Percentiles rank a stretch among this genome's conserved stretches.
Evolutionary conservation across 2,888 invertebrate species (phyloP).

Genomic region (Polydrusus tereticollis): DNA sequence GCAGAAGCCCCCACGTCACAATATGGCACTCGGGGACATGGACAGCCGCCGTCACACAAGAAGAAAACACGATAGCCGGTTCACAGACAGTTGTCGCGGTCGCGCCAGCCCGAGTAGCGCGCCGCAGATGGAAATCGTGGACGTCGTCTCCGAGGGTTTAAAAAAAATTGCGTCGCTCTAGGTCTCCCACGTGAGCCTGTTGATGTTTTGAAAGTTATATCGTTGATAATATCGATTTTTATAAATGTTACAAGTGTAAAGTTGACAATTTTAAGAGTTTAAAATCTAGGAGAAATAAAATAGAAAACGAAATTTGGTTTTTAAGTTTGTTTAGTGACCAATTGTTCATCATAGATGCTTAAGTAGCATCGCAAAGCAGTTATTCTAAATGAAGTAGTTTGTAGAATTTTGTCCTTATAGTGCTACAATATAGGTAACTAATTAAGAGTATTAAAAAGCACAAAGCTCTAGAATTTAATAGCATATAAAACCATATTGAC

Average conservation of each 20-base stretch:
- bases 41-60: constrained; percentile 38
- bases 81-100: constrained; percentile 41
- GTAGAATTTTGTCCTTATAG: constrained; percentile 28
- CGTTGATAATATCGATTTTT: constrained; percentile 36
- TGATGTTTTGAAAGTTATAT: constrained; percentile 43
- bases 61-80: constrained; percentile 40
- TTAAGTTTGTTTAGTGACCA: constrained; percentile 36
- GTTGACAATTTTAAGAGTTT: constrained; percentile 35
- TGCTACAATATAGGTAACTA: constrained; percentile 31
- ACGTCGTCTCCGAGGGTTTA: constrained; percentile 23
- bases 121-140: constrained; percentile 33
- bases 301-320: constrained; percentile 32
- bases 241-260: constrained; percentile 33
- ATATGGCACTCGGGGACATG: constrained; percentile 35
- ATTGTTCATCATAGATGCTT: constrained; percentile 40
- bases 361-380: constrained; percentile 57
- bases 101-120: constrained; percentile 34
- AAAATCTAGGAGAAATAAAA: constrained; percentile 16
- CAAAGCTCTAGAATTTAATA: no score
- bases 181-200: constrained; percentile 38
- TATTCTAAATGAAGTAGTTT: constrained; percentile 59
- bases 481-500: no score
- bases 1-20: constrained; percentile 21
- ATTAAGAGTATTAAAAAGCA: background rate
- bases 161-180: constrained; percentile 21